Evolutionary conservation across 2,113 vertebrate species (phyloP).

Genomic region (Spheniscus mendiculus): DNA sequence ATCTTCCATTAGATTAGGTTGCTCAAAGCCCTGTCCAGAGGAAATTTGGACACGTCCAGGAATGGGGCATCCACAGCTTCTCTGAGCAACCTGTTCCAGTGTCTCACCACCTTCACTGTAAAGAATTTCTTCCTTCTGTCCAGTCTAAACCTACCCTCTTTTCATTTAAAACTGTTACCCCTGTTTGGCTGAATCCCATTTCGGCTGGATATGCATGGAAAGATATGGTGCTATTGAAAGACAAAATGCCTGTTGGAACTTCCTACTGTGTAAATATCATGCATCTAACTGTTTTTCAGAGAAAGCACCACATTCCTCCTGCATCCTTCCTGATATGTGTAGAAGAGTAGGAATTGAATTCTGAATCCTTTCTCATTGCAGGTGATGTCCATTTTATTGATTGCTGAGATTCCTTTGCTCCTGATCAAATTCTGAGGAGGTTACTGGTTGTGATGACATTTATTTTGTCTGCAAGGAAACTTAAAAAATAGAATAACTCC

Average conservation of each 20-base stretch:
- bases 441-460: not conserved
- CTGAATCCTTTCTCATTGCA: not conserved
- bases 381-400: not conserved
- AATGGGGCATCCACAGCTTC: not conserved
- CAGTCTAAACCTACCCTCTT: not conserved
- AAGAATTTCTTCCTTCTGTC: not conserved
- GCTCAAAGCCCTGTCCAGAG: not conserved
- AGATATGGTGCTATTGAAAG: not conserved
- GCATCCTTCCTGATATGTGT: not conserved
- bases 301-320: not conserved
- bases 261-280: not conserved
- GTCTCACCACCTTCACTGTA: not conserved
- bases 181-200: not conserved
- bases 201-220: not conserved
- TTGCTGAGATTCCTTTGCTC: not conserved
- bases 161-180: not conserved
- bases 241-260: not conserved
- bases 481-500: not conserved
- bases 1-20: not conserved
- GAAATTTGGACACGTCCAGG: not conserved
- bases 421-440: not conserved
- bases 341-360: not conserved
- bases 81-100: not conserved
- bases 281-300: not conserved
- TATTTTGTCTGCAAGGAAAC: not conserved